Evolutionary conservation across 2,888 invertebrate genomes (phyloP), one percentile per base, ranked within the genome.

Genomic region (Eulithis testata): DNA sequence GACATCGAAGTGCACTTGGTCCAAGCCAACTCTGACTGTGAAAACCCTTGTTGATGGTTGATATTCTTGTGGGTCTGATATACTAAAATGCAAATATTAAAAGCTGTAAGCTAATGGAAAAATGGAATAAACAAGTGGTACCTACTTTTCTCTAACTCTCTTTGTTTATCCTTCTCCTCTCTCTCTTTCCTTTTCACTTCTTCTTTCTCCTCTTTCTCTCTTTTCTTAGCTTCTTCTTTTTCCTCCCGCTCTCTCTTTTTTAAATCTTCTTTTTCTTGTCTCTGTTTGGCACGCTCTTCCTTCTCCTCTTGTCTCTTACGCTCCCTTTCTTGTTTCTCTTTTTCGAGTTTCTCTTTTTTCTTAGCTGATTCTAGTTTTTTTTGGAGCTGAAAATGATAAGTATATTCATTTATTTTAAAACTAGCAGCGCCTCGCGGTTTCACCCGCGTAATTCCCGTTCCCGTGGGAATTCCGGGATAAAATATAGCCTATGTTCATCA

Each of bases 351-450:
- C 72, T 94, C 94, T 50, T 85, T 93, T 78, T 92, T 94, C 76
- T 94, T 95, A 6, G 93, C 92, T 12, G 89, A 93, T 78, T 95
- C 94, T 53, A 94, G 65, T 78, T 93, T 94, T 76, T 94, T 95
- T 78, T 94, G 94, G 3, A 94, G 58, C 89, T 94, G 76, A 14
- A 84, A 82, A 11, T 31, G 3, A 52, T n/a, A 11, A 52, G 11
- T 44, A 21, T 21, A 21, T 21, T 21, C 21, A 21, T 21, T 21
- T 21, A 21, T 21, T 21, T 21, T 21, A 21, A 21, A 21, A n/a
- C n/a, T n/a, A n/a, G n/a, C n/a, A n/a, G n/a, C n/a, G n/a, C n/a
- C n/a, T n/a, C n/a, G n/a, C n/a, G n/a, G n/a, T n/a, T n/a, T n/a
- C n/a, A n/a, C n/a, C n/a, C n/a, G n/a, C n/a, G n/a, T n/a, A n/a